Percentiles rank a stretch among this genome's conserved stretches.
Conservation (phyloP, 2,888 invertebrate species). For the Mechanitis messenoides region DNA sequence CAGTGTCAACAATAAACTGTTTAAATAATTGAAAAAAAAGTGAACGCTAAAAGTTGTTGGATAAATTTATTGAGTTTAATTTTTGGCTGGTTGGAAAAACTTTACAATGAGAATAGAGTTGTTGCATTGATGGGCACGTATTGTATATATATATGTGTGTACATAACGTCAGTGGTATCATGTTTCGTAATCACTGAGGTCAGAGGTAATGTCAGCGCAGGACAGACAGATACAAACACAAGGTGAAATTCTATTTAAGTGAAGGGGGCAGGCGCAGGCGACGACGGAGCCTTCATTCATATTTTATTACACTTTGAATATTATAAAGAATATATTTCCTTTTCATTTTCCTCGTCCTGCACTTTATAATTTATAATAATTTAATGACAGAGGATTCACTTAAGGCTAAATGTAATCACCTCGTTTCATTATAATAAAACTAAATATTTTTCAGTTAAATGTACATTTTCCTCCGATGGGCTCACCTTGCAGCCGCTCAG, state of each 20-base stretch:
- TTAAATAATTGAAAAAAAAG: no score
- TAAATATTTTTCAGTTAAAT: not conserved
- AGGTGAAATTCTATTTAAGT: slow-evolving; percentile 67
- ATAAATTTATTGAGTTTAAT: no score
- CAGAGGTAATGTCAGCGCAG: slow-evolving; percentile 21
- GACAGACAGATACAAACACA: slow-evolving; percentile 42
- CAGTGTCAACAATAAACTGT: no score
- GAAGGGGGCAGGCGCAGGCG: slow-evolving; percentile 46
- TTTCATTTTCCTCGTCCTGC: not conserved
- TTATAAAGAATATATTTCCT: slow-evolving; percentile 1
- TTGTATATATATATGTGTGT: not conserved
- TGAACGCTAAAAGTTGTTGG: no score
- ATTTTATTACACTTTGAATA: slow-evolving; percentile 37
- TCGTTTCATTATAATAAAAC: no score
- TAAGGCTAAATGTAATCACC: no score
- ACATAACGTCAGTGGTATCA: slow-evolving; percentile 3
- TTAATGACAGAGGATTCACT: no score
- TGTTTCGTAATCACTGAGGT: slow-evolving; percentile 16
- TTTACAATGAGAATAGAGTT: not conserved
- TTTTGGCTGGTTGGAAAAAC: not conserved
- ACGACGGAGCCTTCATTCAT: slow-evolving; percentile 46
- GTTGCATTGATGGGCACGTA: not conserved
- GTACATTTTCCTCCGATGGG: not conserved
- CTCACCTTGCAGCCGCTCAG: slow-evolving; percentile 42
- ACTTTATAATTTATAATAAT: no score